Evolutionary conservation across 1,140 invertebrate species (phyloP).

Genomic region (Drosophila quadrilineata): DNA sequence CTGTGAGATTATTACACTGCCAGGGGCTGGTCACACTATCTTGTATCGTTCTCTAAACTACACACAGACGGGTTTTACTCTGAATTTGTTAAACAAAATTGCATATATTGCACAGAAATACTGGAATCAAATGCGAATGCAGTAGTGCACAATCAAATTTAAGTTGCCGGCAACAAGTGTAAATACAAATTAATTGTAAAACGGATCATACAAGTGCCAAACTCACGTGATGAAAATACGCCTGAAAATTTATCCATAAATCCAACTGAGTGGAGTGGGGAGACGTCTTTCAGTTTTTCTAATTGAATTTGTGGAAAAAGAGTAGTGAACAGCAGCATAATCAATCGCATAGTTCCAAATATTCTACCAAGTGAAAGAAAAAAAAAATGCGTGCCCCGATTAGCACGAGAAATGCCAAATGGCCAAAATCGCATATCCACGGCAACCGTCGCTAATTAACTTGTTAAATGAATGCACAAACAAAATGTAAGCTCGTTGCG

Average conservation of each 20-base stretch:
- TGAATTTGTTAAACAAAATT: slow-evolving; percentile 53
- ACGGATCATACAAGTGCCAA: slow-evolving; percentile 15
- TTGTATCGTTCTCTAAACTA: slow-evolving; percentile 41
- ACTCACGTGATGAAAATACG: slow-evolving; percentile 74
- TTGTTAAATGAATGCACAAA: slow-evolving; percentile 42
- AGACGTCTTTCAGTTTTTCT: slow-evolving; percentile 52
- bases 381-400: slow-evolving; percentile 19
- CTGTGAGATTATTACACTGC: not conserved
- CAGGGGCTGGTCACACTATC: slow-evolving; percentile 1
- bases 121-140: slow-evolving; percentile 40
- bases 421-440: slow-evolving; percentile 11
- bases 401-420: slow-evolving; percentile 20
- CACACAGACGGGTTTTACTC: slow-evolving; percentile 57
- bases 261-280: slow-evolving; percentile 70
- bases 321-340: slow-evolving; percentile 35
- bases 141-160: slow-evolving; percentile 15
- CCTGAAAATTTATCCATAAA: slow-evolving; percentile 56
- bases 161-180: slow-evolving; percentile 28
- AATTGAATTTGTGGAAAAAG: slow-evolving; percentile 46
- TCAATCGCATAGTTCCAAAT: too few species aligned
- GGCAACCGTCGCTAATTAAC: slow-evolving; percentile 15
- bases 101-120: slow-evolving; percentile 58
- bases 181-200: slow-evolving; percentile 17
- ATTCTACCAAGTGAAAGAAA: not conserved
- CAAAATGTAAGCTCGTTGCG: slow-evolving; percentile 47